Base-by-base conservation (phyloP, 2,888 invertebrate genomes). In the Cordylochernes scorpioides region DNA sequence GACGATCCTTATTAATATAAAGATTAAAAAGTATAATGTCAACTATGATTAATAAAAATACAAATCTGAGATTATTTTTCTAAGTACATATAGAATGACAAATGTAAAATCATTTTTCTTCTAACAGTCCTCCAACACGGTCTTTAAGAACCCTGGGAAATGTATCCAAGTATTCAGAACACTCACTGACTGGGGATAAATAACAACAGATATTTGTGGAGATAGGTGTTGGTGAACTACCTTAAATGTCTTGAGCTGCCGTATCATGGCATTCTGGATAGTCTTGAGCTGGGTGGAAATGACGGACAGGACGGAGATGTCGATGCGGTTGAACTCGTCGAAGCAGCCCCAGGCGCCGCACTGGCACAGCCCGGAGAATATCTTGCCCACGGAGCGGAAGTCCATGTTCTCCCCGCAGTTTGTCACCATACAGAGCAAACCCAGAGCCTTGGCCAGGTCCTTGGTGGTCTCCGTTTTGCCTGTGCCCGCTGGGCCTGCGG, bases 311-410 rank as follows among this genome's bases (percentile, higher is more conserved):
- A 84, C 82, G 0, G 84, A 82, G 4, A 80, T 68, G 39, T 84
- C 80, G 40, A 88, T 84, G 18, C 82, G 61, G 53, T 86, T 84
- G 56, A 86, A 86, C 54, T 84, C 82, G 43, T 86, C 84, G 48
- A 86, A 86, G 50, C 84, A 86, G 2, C 84, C 86, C 86, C 86
- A 86, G 3, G 82, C 80, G 0, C 86, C 86, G 49, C 74, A 75
- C 49, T 77, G 74, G 30, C 70, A 70, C 28, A 78, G 55, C 2
- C 77, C 67, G 0, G 71, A 67, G 4, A 78, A 54, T 39, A 71
- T 74, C 21, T 66, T 67, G 5, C 68, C 69, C 27, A 77, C 67
- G 3, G 82, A 75, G 41, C 71, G 65, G 49, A 68, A 77, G 56
- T 82, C 80, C 78, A 82, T 80, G 12, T 78, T 78, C 53, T 84